Evolutionary conservation across 2,113 vertebrate genomes (phyloP), one percentile per base, ranked within the genome.

Genomic region (Anarrhichthys ocellatus): DNA sequence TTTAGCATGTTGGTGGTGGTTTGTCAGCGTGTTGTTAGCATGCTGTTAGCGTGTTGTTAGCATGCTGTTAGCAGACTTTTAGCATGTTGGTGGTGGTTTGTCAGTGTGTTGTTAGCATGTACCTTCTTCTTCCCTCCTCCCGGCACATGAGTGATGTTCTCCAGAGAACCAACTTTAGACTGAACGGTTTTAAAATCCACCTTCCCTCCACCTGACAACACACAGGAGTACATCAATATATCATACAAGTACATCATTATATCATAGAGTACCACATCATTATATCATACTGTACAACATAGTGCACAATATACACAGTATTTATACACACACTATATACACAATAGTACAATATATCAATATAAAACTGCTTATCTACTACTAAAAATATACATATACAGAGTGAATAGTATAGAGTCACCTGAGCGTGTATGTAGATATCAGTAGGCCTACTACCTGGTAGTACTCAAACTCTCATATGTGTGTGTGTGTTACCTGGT

Each of bases 91-190:
- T 68, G 3, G 17, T 5, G 2, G 38, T 29, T 13, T 44, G 40
- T 63, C 6, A 9, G 24, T 1, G 1, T 48, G 29, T 15, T n/a
- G 17, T 29, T 7, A n/a, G 52, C 29, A 3, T 38, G 38, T 93
- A 98, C 97, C 97, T 96, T 99, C 92, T 95, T 98, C 71, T 94
- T 92, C 27, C 97, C 97, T 76, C 97, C 97, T 6, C 97, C 96
- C 7, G 97, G 96, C 17, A 95, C 90, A 0, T 99, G 97, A 48
- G 95, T 96, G 84, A 99, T 95, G 76, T 99, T 99, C 46, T 96
- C 97, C 95, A 98, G 89, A 83, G 97, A 98, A 38, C 97, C 97
- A 0, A 98, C 95, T 96, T 99, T 99, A 0, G 97, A 98, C 58
- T 97, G 96, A 68, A 86, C 42, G 72, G 94, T 94, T 93, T 96